phyloP scores from a whole-genome alignment of 1,140 invertebrate species.

The Bombus superbus region DNA sequence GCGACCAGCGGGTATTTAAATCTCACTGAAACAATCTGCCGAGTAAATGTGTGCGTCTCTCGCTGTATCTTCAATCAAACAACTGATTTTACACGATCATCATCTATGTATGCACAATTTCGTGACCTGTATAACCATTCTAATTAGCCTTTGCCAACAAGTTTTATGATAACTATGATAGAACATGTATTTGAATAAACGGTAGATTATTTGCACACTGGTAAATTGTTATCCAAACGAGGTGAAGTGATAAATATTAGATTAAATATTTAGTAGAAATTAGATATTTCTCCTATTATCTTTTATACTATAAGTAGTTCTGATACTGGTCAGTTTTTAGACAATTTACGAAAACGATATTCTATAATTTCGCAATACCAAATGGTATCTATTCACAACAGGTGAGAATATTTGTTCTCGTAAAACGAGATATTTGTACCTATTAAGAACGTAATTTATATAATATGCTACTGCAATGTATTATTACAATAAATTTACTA shows the following conservation, averaged over 20 bases:
- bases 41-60: background rate
- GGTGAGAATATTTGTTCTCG: background rate
- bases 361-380: background rate
- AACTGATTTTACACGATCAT: slow-evolving; percentile 43
- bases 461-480: too few relatives aligned
- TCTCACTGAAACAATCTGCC: slow-evolving; percentile 56
- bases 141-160: background rate
- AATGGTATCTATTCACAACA: background rate
- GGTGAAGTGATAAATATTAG: too few relatives aligned
- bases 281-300: too few relatives aligned
- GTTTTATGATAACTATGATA: background rate
- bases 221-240: too few relatives aligned
- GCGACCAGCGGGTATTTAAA: slow-evolving; percentile 62
- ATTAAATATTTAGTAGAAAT: too few relatives aligned
- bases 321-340: background rate
- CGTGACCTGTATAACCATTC: background rate
- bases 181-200: too few relatives aligned
- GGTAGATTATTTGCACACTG: too few relatives aligned
- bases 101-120: background rate
- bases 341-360: background rate
- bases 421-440: background rate
- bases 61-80: slow-evolving; percentile 12
- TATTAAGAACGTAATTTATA: too few relatives aligned
- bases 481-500: too few relatives aligned
- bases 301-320: background rate